phyloP scores from a whole-genome alignment of 2,888 invertebrate genomes.

The Frankliniella fusca region DNA sequence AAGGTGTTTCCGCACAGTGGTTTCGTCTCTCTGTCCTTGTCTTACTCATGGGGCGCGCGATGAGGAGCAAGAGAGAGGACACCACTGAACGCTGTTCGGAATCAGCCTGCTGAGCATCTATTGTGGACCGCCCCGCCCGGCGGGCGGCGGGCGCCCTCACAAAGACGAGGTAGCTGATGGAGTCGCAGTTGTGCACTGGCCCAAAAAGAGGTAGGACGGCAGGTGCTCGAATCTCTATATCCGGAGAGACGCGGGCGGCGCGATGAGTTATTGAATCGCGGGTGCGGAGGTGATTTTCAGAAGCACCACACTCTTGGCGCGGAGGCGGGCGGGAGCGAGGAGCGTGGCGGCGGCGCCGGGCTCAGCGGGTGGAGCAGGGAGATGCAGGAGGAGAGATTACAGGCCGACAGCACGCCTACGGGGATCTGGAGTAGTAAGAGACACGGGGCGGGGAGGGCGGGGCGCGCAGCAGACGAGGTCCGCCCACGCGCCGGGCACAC shows the following conservation, averaged over 20 bases:
- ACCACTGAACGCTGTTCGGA: too few species aligned
- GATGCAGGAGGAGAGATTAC: background rate
- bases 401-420: background rate
- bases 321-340: background rate
- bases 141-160: too few species aligned
- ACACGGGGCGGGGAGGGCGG: background rate
- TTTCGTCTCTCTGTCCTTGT: too few species aligned
- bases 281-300: background rate
- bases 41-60: too few species aligned
- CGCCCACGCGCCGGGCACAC: background rate
- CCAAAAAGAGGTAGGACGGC: background rate
- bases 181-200: background rate
- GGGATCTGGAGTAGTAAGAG: background rate
- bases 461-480: background rate
- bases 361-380: background rate
- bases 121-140: too few species aligned
- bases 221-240: background rate
- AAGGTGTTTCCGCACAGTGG: background rate
- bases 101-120: too few species aligned
- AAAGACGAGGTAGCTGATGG: background rate
- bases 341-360: background rate
- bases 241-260: too few species aligned
- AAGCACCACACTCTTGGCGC: background rate
- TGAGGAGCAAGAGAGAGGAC: too few species aligned
- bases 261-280: too few species aligned